Evolutionary conservation across 2,113 vertebrate genomes (phyloP).

Genomic region (Myotis yumanensis): DNA sequence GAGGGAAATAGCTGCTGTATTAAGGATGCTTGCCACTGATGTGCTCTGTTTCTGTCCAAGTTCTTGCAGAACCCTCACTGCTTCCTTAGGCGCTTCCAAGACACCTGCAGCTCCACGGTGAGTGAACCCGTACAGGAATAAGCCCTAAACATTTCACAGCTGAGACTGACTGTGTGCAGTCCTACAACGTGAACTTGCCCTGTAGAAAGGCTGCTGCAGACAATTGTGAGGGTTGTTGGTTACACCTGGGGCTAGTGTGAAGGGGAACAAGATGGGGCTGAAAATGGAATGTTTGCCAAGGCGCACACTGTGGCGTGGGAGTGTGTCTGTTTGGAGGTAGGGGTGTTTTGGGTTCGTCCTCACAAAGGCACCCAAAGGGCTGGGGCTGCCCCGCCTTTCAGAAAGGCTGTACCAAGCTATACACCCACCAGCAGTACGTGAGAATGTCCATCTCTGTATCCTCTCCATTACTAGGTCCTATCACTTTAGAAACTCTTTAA

Average conservation of each 20-base stretch:
- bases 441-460: background rate
- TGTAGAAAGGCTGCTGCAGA: background rate
- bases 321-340: background rate
- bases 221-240: background rate
- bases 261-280: background rate
- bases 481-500: background rate
- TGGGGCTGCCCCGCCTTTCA: background rate
- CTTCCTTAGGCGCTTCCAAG: background rate
- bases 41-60: background rate
- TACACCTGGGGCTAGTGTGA: background rate
- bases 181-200: background rate
- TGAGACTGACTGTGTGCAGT: background rate
- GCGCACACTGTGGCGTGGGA: no score
- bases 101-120: background rate
- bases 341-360: background rate
- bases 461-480: background rate
- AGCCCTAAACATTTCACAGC: background rate
- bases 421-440: background rate
- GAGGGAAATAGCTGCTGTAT: background rate
- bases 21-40: background rate
- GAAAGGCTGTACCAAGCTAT: background rate
- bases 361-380: background rate
- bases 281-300: background rate
- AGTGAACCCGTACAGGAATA: background rate
- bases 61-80: background rate